Evolutionary conservation across 2,797 vertebrate species (phyloP).

Genomic region (Cyprinella venusta): DNA sequence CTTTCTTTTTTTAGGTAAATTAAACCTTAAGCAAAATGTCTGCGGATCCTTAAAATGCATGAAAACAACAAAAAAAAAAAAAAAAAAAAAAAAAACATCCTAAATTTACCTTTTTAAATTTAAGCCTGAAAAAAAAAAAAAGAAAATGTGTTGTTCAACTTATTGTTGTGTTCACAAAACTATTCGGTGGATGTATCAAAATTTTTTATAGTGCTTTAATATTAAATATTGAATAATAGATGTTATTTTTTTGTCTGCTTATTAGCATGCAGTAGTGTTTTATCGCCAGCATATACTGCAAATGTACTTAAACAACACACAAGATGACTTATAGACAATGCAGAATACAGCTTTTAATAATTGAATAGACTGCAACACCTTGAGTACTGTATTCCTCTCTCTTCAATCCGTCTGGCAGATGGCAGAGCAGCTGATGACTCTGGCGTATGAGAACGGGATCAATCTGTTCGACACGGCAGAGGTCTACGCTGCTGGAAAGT

Average conservation of each 20-base stretch:
- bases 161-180: not conserved
- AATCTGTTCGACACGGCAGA: slow-evolving; percentile 99
- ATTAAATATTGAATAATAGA: not conserved
- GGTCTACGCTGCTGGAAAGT: slow-evolving; percentile 98
- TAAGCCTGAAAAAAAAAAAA: not conserved
- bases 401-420: slow-evolving; percentile 81
- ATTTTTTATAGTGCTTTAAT: not conserved
- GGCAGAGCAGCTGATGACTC: slow-evolving; percentile 97
- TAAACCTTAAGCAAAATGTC: not conserved
- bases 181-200: not conserved
- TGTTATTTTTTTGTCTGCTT: not conserved
- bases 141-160: not conserved
- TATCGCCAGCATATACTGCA: not conserved
- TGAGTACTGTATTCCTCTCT: slow-evolving; percentile 40
- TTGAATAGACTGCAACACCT: slow-evolving; percentile 58
- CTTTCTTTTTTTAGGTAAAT: not conserved
- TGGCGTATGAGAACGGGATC: slow-evolving; percentile 98
- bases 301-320: too few species aligned
- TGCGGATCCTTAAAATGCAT: not conserved
- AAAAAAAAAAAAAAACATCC: too few species aligned
- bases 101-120: not conserved
- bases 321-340: slow-evolving; percentile 44
- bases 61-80: not conserved
- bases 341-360: slow-evolving; percentile 47
- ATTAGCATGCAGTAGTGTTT: not conserved